Conservation (phyloP, 2,113 vertebrate species). For the Serinus canaria region DNA sequence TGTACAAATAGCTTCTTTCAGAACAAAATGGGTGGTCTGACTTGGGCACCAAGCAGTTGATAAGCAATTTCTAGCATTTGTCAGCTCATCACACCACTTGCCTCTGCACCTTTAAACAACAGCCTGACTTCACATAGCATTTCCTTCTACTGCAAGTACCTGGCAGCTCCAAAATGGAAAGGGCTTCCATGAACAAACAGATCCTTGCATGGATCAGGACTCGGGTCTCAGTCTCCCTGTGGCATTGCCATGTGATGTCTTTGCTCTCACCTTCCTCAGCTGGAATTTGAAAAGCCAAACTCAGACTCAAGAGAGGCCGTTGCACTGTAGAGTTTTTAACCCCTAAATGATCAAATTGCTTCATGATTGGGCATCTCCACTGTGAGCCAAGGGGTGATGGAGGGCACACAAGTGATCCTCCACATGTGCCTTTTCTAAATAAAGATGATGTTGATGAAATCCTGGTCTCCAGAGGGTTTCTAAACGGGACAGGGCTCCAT, state of each 20-base stretch:
- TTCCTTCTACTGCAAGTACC: neutral
- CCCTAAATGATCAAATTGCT: neutral
- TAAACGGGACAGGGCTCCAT: neutral
- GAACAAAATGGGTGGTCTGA: neutral
- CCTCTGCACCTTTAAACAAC: neutral
- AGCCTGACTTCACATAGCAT: rapidly evolving
- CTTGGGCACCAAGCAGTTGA: neutral
- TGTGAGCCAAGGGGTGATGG: neutral
- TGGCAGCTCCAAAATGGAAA: neutral
- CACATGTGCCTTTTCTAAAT: neutral
- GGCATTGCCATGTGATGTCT: rapidly evolving
- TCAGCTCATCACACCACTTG: neutral
- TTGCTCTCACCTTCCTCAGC: neutral
- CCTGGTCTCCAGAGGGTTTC: neutral
- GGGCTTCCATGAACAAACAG: neutral
- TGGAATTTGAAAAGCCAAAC: neutral
- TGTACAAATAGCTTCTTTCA: neutral
- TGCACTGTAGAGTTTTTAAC: neutral
- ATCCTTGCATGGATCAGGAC: neutral
- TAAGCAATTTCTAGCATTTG: neutral
- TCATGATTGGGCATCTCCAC: neutral
- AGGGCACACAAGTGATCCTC: neutral
- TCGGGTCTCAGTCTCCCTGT: neutral
- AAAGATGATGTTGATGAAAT: neutral
- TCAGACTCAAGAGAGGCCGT: neutral